Base-by-base conservation (phyloP, 2,888 invertebrate species). In the Cepaea hortensis region DNA sequence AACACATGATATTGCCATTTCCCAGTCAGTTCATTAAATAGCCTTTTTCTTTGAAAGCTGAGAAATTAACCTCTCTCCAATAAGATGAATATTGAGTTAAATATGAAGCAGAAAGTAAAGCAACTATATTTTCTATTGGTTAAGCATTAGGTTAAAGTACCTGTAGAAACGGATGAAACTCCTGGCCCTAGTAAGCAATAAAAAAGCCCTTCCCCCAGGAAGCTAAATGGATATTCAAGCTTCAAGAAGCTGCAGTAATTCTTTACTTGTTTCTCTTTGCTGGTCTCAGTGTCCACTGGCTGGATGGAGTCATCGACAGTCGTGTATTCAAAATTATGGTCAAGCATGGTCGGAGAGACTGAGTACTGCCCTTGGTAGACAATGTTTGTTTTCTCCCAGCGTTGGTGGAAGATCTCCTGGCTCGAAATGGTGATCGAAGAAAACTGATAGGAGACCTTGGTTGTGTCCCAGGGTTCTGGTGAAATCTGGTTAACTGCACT, bases 321-420 rank as follows among this genome's bases (percentile, higher is more conserved):
- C 90, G 91, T 91, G 86, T 98, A 98, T 94, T 98, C 98, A 90
- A 97, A 90, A 65, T 90, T 88, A 75, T 81, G 75, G 23, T 87
- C 87, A 18, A 90, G 89, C 76, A 89, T 87, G 62, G 91, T 89
- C 80, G 88, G 85, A 3, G 89, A 88, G 62, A 81, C 76, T 4
- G 88, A 87, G 62, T 87, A 83, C 68, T 90, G 88, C 13, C 90
- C 90, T 83, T 90, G 90, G 83, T 90, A 90, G 46, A 90, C 84
- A 23, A 89, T 83, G n/a, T 84, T 84, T 62, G 79, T 15, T 18
- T 79, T 79, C 18, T 79, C 62, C 79, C 79, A 79, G 35, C 55
- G n/a, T n/a, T 79, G 20, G 3, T 23, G 23, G 11, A 61, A 77
- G 62, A 79, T 62, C 79, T 79, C 79, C 62, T 46, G 18, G 2